phyloP scores from a whole-genome alignment of 1,140 invertebrate genomes.

The Dendrolimus kikuchii region DNA sequence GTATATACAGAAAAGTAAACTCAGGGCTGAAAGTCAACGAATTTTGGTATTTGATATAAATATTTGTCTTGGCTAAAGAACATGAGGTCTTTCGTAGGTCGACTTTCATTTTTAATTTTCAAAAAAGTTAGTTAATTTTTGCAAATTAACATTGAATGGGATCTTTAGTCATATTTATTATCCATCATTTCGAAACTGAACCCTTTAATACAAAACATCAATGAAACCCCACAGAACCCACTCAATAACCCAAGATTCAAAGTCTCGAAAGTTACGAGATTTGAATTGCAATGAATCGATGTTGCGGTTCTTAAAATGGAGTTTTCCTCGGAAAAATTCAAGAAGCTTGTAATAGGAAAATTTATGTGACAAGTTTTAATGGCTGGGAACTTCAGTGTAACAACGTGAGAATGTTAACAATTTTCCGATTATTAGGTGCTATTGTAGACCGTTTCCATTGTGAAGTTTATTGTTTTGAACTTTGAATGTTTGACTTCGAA shows the following conservation, averaged over 20 bases:
- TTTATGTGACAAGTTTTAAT: slow-evolving; percentile 9
- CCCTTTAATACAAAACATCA: no score
- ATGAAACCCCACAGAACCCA: slow-evolving; percentile 1
- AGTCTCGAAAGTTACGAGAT: slow-evolving; percentile 4
- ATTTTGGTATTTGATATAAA: no score
- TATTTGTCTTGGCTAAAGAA: no score
- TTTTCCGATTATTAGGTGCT: slow-evolving; percentile 9
- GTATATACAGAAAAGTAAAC: no score
- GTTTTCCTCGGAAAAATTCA: no score
- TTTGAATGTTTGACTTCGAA: not conserved
- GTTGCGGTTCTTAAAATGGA: not conserved
- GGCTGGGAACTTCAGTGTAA: not conserved
- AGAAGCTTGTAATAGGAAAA: slow-evolving; percentile 1
- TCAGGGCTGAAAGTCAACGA: no score
- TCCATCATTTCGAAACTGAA: no score
- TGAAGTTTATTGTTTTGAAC: slow-evolving; percentile 5
- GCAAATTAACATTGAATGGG: no score
- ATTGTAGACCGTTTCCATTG: slow-evolving; percentile 8
- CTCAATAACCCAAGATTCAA: slow-evolving; percentile 11
- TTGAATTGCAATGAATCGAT: slow-evolving; percentile 11
- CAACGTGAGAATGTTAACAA: slow-evolving; percentile 11
- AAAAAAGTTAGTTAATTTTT: no score
- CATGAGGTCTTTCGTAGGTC: no score
- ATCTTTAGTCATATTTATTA: no score
- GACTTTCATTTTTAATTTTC: no score